A percentile compares a stretch with the other conserved stretches of the same genome.
These are phyloP conservation scores for Hippasteria phrygiana DNA, from an alignment of 53 echinoderm and acorn worm species.

Conservation along the genomic window DNA sequence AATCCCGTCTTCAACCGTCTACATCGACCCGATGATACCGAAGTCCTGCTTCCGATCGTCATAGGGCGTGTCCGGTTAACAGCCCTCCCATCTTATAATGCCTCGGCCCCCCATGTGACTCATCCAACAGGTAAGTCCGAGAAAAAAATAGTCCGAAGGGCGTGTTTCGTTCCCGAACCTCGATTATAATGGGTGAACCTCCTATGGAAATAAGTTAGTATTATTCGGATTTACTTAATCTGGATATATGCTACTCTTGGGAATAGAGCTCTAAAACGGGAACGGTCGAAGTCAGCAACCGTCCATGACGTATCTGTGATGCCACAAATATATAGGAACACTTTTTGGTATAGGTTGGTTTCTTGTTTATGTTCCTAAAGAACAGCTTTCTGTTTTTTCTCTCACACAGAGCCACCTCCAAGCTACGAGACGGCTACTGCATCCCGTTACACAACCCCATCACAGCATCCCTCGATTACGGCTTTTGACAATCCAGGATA, in stretches of 20 bases:
- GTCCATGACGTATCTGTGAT: no score
- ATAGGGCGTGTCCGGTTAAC: slow-evolving; percentile 33
- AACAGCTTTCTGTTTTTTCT: neutral
- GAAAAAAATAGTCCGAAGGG: no score
- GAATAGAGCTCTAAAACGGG: no score
- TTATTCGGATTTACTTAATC: no score
- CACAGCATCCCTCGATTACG: neutral
- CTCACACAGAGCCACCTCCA: slow-evolving; percentile 37
- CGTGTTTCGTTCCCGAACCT: neutral
- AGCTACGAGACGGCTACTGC: slow-evolving; percentile 47
- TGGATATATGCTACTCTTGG: no score
- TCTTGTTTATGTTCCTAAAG: neutral
- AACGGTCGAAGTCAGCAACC: no score
- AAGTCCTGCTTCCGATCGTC: neutral
- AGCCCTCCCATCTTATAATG: slow-evolving; percentile 13
- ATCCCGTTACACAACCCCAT: no score
- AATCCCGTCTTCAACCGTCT: neutral
- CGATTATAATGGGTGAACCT: no score
- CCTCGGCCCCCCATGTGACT: slow-evolving; percentile 6
- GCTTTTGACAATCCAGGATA: slow-evolving; percentile 29
- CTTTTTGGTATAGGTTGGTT: no score
- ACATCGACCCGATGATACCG: neutral
- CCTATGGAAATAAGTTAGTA: no score
- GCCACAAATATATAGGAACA: no score
- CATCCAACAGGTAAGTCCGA: slow-evolving; percentile 28